These are phyloP conservation scores for Acleris sparsana DNA, from an alignment of 2,888 invertebrate genomes.

Conservation along the genomic window DNA sequence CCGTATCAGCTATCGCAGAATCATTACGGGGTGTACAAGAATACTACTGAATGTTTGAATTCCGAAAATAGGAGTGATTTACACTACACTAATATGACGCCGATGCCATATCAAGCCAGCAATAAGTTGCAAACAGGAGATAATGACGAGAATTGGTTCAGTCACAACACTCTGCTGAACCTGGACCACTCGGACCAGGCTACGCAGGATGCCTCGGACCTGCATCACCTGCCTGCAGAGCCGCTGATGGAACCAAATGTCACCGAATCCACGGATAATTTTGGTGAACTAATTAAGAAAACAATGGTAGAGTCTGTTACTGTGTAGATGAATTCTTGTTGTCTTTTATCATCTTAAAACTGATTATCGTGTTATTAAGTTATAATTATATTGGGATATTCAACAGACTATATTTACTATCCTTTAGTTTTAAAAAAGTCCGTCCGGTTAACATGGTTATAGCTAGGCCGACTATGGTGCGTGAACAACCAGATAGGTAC, in stretches of 20 bases:
- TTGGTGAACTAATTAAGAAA: conserved; percentile 96
- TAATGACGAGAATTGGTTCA: conserved; percentile 80
- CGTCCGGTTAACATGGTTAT: too few relatives aligned
- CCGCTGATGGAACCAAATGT: conserved; percentile 51
- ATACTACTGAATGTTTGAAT: conserved; percentile 64
- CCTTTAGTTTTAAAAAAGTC: conserved; percentile 1
- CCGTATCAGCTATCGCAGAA: conserved; percentile 68
- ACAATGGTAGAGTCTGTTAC: conserved; percentile 96
- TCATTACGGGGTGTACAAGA: conserved; percentile 74
- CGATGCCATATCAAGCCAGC: conserved; percentile 84
- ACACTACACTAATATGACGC: conserved; percentile 86
- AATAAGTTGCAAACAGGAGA: conserved; percentile 87
- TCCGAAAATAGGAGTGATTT: conserved; percentile 80
- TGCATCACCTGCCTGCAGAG: conserved; percentile 50
- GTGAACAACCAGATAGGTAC: too few relatives aligned
- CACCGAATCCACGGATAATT: conserved; percentile 86
- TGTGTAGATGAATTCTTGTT: conserved; percentile 85
- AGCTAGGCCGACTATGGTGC: too few relatives aligned
- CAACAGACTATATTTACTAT: conserved; percentile 40
- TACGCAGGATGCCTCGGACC: conserved; percentile 63
- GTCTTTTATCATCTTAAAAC: conserved; percentile 68
- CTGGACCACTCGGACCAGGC: conserved; percentile 69
- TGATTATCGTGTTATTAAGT: conserved; percentile 73
- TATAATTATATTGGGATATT: conserved; percentile 71
- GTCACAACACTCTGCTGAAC: conserved; percentile 71